Base-by-base conservation (phyloP, 1,140 invertebrate species). In the Leptonema lineaticorne region DNA sequence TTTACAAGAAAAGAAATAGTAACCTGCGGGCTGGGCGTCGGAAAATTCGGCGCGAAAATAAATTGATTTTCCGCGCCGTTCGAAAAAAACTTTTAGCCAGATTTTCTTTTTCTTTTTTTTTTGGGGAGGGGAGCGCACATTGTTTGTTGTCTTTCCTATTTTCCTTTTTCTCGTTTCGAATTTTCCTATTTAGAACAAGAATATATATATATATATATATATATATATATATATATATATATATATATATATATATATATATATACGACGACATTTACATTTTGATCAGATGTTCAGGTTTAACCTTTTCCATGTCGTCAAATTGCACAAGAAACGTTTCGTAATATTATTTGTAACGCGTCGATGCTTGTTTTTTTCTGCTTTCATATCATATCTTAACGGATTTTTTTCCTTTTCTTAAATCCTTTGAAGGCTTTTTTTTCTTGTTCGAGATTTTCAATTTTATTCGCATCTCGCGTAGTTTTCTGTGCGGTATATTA, bases 241-340 rank as follows among this genome's bases (percentile, higher is more conserved):
- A n/a, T n/a, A n/a, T n/a, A n/a, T n/a, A n/a, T n/a, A n/a, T n/a
- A n/a, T n/a, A n/a, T n/a, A n/a, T n/a, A n/a, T n/a, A n/a, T n/a
- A n/a, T n/a, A n/a, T n/a, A 14, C 9, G 37, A 22, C 50, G 50
- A 53, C 50, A 53, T 53, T 53, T 53, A 53, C 50, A 53, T 53
- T 53, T 53, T 53, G 50, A 53, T 53, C 50, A 53, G 22, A 53
- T 53, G 50, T 26, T 53, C 50, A 53, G 22, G 27, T 9, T 48
- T 24, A 24, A 48, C 46, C 37, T 11, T 41, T 41, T 41, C 37
- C 16, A 14, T 41, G 37, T 16, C 37, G 11, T 41, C 16, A n/a
- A n/a, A 16, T 41, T 41, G 37, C 37, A 16, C 37, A 16, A 9
- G 37, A 41, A 9, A 16, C 37, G 37, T 41, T 16, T 41, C 37